Conservation (phyloP, 2,888 invertebrate species). For the Troides oblongomaculatus region DNA sequence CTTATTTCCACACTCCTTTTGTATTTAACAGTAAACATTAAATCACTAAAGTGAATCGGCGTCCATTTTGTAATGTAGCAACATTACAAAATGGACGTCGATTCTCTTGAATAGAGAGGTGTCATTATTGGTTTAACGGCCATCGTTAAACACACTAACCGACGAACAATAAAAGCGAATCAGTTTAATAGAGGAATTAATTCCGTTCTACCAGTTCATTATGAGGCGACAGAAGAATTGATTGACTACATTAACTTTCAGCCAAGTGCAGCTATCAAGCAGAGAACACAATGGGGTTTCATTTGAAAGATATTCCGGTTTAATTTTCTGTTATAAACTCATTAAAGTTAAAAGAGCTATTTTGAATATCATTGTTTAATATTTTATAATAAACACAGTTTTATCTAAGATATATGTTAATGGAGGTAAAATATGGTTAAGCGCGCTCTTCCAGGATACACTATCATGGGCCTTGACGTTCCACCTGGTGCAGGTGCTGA, state of each 20-base stretch:
- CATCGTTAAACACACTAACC: conserved; percentile 16
- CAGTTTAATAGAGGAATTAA: conserved; percentile 39
- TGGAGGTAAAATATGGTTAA: no score
- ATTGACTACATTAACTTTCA: conserved; percentile 45
- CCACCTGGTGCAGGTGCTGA: no score
- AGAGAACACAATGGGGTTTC: conserved; percentile 35
- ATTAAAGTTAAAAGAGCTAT: conserved; percentile 25
- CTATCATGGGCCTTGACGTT: no score
- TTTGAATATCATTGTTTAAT: no score
- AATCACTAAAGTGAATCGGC: conserved; percentile 3
- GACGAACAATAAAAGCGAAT: conserved; percentile 19
- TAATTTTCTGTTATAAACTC: conserved; percentile 39
- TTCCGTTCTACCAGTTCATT: conserved; percentile 43
- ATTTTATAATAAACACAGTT: no score
- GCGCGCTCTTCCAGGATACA: no score
- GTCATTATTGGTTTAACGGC: conserved; percentile 17
- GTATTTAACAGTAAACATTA: conserved; percentile 13
- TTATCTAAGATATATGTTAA: no score
- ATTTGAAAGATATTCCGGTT: conserved; percentile 36
- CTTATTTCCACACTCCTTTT: conserved; percentile 6
- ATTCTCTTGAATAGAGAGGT: conserved; percentile 14
- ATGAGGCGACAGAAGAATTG: conserved; percentile 41
- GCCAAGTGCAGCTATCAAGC: conserved; percentile 34
- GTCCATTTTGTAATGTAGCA: conserved; percentile 1
- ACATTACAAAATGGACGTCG: conserved; percentile 6